Percentiles rank a stretch among this genome's conserved stretches.
These are phyloP conservation scores for Epinotia ramella DNA, from an alignment of 2,888 invertebrate genomes.

Conservation along the genomic window DNA sequence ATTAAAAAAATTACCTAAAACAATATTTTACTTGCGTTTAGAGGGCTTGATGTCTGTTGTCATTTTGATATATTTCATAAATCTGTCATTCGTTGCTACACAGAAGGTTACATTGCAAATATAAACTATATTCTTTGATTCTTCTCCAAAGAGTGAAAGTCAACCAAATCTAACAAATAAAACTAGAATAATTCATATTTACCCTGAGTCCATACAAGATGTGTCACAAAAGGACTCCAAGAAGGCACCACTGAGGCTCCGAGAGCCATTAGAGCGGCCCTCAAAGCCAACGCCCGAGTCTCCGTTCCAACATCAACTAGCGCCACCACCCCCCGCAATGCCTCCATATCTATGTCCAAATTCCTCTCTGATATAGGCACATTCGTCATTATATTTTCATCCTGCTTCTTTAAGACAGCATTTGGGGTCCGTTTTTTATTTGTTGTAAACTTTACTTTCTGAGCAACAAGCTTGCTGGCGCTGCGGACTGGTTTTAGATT, in stretches of 20 bases:
- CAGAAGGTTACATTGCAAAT: neutral
- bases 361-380: slow-evolving; percentile 5
- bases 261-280: slow-evolving; percentile 70
- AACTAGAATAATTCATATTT: slow-evolving; percentile 36
- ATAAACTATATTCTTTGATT: neutral
- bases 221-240: slow-evolving; percentile 76
- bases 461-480: slow-evolving; percentile 37
- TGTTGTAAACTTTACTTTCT: slow-evolving; percentile 21
- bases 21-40: too few species aligned
- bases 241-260: slow-evolving; percentile 69
- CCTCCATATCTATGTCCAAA: slow-evolving; percentile 54
- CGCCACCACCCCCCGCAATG: slow-evolving; percentile 68
- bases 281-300: slow-evolving; percentile 65
- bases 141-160: neutral
- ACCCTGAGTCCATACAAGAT: slow-evolving; percentile 76
- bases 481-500: slow-evolving; percentile 29
- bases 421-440: slow-evolving; percentile 7
- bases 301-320: slow-evolving; percentile 72
- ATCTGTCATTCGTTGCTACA: neutral
- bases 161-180: neutral
- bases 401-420: slow-evolving; percentile 5
- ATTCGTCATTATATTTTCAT: slow-evolving; percentile 3
- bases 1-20: too few species aligned
- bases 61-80: neutral
- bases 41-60: slow-evolving; percentile 1